A percentile compares a stretch with the other conserved stretches of the same genome.
These are phyloP conservation scores for Calliopum simillimum DNA, from an alignment of 2,888 invertebrate genomes.

Conservation along the genomic window DNA sequence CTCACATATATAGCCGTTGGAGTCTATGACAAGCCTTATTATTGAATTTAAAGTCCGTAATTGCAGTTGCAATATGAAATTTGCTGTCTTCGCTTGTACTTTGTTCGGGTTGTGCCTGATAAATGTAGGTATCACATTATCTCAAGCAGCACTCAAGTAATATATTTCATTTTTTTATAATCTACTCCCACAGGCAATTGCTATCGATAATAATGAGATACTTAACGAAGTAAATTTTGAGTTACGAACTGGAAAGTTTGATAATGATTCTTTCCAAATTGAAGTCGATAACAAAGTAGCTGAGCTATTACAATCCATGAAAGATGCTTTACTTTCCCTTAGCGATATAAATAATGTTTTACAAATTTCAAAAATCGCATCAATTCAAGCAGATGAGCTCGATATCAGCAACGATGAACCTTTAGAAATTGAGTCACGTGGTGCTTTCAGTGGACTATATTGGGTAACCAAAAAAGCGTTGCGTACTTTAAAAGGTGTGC, in stretches of 20 bases:
- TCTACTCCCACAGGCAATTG: conserved; percentile 18
- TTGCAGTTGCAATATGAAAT: conserved; percentile 48
- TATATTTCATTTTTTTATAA: background rate
- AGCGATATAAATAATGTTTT: no score
- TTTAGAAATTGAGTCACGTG: conserved; percentile 20
- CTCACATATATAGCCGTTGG: no score
- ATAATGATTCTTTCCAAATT: no score
- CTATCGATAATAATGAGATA: conserved; percentile 10
- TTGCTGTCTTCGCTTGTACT: conserved; percentile 47
- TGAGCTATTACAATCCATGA: no score
- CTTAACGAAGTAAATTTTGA: no score
- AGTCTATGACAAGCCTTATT: no score
- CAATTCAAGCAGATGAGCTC: background rate
- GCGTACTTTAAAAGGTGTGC: conserved; percentile 53
- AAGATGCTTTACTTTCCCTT: no score
- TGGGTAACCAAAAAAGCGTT: conserved; percentile 42
- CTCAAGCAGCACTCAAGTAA: background rate
- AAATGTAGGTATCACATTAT: conserved; percentile 45
- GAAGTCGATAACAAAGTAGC: no score
- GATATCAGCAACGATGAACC: conserved; percentile 22
- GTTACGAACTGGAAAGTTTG: no score
- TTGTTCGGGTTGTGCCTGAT: conserved; percentile 49
- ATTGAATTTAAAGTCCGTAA: no score
- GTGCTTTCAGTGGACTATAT: conserved; percentile 32
- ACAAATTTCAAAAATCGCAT: background rate